A percentile compares a stretch with the other conserved stretches of the same genome.
Evolutionary conservation across 2,113 vertebrate genomes (phyloP).

Genomic region (Gopherus flavomarginatus): DNA sequence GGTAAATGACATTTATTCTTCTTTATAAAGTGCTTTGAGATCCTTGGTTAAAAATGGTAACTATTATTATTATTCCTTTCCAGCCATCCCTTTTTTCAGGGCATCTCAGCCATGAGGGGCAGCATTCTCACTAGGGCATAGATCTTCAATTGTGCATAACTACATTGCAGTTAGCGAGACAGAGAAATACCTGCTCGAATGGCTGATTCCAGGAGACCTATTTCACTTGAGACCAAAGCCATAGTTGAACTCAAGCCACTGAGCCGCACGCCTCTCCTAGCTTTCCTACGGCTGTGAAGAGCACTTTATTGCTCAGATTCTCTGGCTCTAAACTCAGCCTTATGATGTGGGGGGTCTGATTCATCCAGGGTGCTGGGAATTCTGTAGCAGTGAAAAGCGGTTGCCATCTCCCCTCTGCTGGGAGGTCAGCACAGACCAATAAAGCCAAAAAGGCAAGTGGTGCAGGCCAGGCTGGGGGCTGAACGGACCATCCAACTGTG

Average conservation of each 20-base stretch:
- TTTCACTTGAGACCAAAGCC: neutral
- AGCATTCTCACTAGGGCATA: neutral
- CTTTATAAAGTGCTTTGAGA: neutral
- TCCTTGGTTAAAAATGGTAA: neutral
- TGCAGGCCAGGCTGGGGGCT: constrained; percentile 39
- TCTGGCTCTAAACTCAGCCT: neutral
- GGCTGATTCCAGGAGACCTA: neutral
- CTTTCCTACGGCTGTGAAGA: neutral
- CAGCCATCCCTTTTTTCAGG: neutral
- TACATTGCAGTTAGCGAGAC: neutral
- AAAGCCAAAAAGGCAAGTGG: constrained; percentile 51
- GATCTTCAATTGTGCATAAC: neutral
- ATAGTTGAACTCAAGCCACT: neutral
- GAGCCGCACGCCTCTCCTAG: neutral
- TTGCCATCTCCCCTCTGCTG: neutral
- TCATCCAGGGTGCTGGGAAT: constrained; percentile 36
- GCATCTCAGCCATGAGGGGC: neutral
- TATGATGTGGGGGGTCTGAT: neutral
- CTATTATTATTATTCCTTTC: neutral
- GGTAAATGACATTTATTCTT: neutral
- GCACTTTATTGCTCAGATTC: neutral
- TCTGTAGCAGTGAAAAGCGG: constrained; percentile 23
- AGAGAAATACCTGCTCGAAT: neutral
- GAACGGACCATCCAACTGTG: constrained; percentile 46
- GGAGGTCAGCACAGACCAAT: constrained; percentile 20